A percentile compares a stretch with the other conserved stretches of the same genome.
These are phyloP conservation scores for Rhodophaea formosa DNA, from an alignment of 2,888 invertebrate genomes.

Conservation along the genomic window DNA sequence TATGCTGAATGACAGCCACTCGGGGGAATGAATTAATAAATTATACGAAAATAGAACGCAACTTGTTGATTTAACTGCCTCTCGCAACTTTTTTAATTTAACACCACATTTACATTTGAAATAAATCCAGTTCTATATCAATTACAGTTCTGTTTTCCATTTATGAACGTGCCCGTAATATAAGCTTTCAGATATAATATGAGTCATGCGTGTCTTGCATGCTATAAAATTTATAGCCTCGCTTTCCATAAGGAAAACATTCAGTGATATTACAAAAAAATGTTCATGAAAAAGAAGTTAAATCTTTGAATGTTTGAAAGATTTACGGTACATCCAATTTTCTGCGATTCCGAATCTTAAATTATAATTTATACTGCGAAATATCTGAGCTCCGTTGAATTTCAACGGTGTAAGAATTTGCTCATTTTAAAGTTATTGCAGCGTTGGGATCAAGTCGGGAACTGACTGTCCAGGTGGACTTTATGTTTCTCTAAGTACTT, in stretches of 20 bases:
- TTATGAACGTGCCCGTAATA: slow-evolving; percentile 7
- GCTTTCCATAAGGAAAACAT: slow-evolving; percentile 13
- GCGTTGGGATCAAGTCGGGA: slow-evolving; percentile 13
- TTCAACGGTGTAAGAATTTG: slow-evolving; percentile 20
- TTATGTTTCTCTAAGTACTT: slow-evolving; percentile 17
- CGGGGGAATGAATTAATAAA: slow-evolving; percentile 9
- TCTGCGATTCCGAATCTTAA: slow-evolving; percentile 12
- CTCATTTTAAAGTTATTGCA: slow-evolving; percentile 20
- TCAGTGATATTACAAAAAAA: slow-evolving; percentile 15
- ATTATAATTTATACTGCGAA: slow-evolving; percentile 16
- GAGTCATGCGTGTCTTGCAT: slow-evolving; percentile 14
- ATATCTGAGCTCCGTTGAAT: slow-evolving; percentile 16
- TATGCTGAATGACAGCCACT: slow-evolving; percentile 12
- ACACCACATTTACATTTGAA: slow-evolving; percentile 2
- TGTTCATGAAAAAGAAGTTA: slow-evolving; percentile 12
- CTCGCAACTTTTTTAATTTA: slow-evolving; percentile 10
- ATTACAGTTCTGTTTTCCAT: slow-evolving; percentile 1
- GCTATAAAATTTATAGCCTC: slow-evolving; percentile 14
- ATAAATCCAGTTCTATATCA: not conserved
- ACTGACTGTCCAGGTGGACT: slow-evolving; percentile 17
- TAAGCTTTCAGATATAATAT: slow-evolving; percentile 11
- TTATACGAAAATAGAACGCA: slow-evolving; percentile 9
- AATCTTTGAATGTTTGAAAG: slow-evolving; percentile 15
- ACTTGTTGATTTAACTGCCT: slow-evolving; percentile 6
- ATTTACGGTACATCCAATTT: slow-evolving; percentile 15